Conservation (phyloP, 2,888 invertebrate genomes). For the Drosophila tripunctata region DNA sequence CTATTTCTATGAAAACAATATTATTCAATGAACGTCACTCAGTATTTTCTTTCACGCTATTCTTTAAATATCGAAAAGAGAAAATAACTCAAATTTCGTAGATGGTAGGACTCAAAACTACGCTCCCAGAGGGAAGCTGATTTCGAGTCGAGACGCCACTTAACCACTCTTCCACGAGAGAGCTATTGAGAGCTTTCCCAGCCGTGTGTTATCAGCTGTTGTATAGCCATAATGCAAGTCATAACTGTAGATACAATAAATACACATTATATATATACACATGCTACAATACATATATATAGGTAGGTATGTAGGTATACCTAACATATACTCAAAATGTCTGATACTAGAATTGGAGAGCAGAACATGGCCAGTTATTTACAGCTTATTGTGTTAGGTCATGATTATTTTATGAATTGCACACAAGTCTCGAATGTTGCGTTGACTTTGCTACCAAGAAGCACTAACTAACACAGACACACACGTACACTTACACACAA, state of each 20-base stretch:
- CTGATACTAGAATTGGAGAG: not conserved
- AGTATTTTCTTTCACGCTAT: too few relatives aligned
- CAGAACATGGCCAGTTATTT: slow-evolving; percentile 49
- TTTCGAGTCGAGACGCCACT: slow-evolving; percentile 82
- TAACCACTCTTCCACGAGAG: not conserved
- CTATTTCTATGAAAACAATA: too few relatives aligned
- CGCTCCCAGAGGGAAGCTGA: slow-evolving; percentile 92
- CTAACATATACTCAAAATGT: not conserved
- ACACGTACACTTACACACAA: slow-evolving; percentile 7
- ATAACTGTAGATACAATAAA: not conserved
- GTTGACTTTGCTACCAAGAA: slow-evolving; percentile 49
- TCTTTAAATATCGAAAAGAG: not conserved
- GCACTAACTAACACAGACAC: slow-evolving; percentile 20
- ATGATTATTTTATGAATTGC: slow-evolving; percentile 71
- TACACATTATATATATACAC: not conserved
- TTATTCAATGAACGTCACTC: too few relatives aligned
- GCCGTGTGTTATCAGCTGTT: not conserved
- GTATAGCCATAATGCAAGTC: not conserved
- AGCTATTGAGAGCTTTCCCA: not conserved
- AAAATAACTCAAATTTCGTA: slow-evolving; percentile 84
- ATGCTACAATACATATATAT: not conserved
- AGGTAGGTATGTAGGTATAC: not conserved
- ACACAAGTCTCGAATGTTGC: slow-evolving; percentile 43
- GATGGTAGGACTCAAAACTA: slow-evolving; percentile 94
- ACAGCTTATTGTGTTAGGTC: slow-evolving; percentile 70